These are phyloP conservation scores for Pseudochirops cupreus DNA, from an alignment of 2,797 vertebrate species.

Conservation along the genomic window DNA sequence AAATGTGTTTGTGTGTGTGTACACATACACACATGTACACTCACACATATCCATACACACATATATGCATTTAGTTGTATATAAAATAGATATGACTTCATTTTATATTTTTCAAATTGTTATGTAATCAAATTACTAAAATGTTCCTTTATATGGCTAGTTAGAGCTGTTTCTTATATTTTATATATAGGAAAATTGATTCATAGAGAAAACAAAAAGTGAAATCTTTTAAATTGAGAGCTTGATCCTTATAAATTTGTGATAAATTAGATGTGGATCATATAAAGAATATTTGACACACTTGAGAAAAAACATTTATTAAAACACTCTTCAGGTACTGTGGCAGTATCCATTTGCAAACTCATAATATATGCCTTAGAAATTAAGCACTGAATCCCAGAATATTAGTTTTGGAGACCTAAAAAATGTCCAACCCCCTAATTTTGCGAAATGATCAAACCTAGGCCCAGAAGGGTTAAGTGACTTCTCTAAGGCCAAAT, in stretches of 20 bases:
- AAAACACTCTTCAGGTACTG: conserved; percentile 34
- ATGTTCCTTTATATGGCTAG: not conserved
- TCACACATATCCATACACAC: not conserved
- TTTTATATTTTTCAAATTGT: conserved; percentile 29
- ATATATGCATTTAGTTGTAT: not conserved
- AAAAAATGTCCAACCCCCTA: not conserved
- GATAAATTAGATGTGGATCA: not conserved
- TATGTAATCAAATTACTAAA: not conserved
- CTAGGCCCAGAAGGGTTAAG: not conserved
- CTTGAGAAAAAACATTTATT: not conserved
- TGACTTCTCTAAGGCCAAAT: not conserved
- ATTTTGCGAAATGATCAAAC: not conserved
- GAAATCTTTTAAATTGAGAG: not conserved
- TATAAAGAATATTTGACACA: not conserved
- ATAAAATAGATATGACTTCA: not conserved
- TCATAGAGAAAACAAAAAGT: not conserved
- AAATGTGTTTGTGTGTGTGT: not conserved
- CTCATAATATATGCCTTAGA: conserved; percentile 18
- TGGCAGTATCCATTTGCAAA: conserved; percentile 19
- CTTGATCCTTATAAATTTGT: not conserved
- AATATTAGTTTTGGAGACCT: conserved; percentile 6
- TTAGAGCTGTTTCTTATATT: not conserved
- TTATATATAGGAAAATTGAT: not conserved
- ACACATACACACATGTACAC: not conserved
- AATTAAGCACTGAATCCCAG: not conserved